Evolutionary conservation across 2,113 vertebrate genomes (phyloP).

Genomic region (Zingel zingel): DNA sequence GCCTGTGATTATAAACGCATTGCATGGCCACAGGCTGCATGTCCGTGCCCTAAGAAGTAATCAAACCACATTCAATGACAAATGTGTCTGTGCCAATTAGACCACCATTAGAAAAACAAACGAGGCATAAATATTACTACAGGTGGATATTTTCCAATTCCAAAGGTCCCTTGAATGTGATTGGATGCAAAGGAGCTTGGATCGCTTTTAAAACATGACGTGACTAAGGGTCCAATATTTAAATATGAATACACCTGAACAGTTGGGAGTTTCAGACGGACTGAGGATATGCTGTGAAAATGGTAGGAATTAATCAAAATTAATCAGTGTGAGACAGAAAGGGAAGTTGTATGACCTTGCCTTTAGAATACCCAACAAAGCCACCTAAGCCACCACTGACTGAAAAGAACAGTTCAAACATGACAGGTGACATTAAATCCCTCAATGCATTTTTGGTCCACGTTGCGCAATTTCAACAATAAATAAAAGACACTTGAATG

Average conservation of each 20-base stretch:
- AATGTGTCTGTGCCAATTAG: background rate
- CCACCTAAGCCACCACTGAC: constrained; percentile 32
- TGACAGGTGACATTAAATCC: constrained; percentile 39
- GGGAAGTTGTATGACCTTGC: constrained; percentile 23
- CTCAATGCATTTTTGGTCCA: constrained; percentile 77
- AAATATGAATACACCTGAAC: background rate
- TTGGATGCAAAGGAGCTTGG: background rate
- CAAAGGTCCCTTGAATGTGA: constrained; percentile 13
- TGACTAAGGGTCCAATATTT: background rate
- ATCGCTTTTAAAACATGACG: background rate
- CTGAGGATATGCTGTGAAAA: constrained; percentile 17
- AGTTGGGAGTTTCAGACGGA: constrained; percentile 1
- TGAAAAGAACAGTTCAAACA: constrained; percentile 47
- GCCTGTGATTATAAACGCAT: background rate
- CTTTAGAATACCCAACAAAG: constrained; percentile 29
- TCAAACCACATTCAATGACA: constrained; percentile 7
- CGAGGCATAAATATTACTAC: background rate
- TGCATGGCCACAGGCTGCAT: background rate
- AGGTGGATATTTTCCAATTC: background rate
- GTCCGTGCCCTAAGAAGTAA: background rate
- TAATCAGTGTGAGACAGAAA: constrained; percentile 37
- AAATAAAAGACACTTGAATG: constrained; percentile 52
- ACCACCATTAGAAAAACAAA: background rate
- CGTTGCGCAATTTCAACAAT: constrained; percentile 47
- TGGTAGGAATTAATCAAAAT: background rate